These are phyloP conservation scores for Geococcyx californianus DNA, from an alignment of 2,113 vertebrate genomes.

Conservation along the genomic window DNA sequence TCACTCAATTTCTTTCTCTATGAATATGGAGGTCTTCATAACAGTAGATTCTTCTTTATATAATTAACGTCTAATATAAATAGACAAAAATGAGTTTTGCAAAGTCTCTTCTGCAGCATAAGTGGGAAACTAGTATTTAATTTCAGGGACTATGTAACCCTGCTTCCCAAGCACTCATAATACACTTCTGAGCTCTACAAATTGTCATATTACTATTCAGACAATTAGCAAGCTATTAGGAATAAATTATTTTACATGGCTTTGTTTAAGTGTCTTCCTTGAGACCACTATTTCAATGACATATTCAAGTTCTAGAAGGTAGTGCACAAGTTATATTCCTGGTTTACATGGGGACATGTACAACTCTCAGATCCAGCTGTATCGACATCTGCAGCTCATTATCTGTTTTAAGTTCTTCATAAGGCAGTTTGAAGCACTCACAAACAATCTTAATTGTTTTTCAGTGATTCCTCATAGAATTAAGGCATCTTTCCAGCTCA, in stretches of 20 bases:
- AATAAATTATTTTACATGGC: not conserved
- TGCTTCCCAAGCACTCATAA: not conserved
- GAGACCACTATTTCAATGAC: not conserved
- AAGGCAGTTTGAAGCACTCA: not conserved
- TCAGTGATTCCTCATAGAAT: not conserved
- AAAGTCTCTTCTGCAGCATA: not conserved
- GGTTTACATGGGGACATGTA: not conserved
- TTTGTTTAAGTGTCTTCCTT: not conserved
- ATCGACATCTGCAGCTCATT: not conserved
- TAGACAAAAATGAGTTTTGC: not conserved
- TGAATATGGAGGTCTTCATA: not conserved
- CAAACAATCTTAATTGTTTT: not conserved
- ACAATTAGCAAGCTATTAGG: not conserved
- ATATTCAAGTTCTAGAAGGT: too few relatives aligned
- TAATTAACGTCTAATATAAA: not conserved
- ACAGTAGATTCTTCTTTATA: not conserved
- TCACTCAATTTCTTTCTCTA: not conserved
- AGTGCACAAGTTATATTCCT: not conserved
- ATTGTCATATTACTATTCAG: not conserved
- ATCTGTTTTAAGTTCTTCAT: not conserved
- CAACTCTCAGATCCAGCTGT: not conserved
- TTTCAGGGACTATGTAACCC: not conserved
- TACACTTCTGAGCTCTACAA: not conserved
- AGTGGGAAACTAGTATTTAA: not conserved
- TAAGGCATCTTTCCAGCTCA: not conserved